Percentiles rank a stretch among this genome's conserved stretches.
phyloP scores from a whole-genome alignment of 2,797 vertebrate species.

The Atherinosoma microstoma region DNA sequence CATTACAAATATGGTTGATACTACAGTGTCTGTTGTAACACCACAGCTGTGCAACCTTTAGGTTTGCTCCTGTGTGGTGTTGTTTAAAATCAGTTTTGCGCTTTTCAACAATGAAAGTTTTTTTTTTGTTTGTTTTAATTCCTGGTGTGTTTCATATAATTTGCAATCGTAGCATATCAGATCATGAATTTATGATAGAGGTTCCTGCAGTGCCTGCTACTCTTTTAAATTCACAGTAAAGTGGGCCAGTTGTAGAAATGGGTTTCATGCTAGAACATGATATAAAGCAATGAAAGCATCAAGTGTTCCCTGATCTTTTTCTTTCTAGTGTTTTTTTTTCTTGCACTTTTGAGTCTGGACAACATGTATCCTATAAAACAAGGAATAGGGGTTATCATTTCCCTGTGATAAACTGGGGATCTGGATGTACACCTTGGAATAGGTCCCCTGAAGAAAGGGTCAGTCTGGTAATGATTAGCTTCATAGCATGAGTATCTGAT shows the following conservation, averaged over 20 bases:
- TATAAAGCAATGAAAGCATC: conserved; percentile 26
- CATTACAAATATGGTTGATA: conserved; percentile 1
- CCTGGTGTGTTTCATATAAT: neutral
- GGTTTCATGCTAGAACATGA: conserved; percentile 27
- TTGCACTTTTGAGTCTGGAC: neutral
- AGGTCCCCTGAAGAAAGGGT: no score
- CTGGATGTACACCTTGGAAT: no score
- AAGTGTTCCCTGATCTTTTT: conserved; percentile 12
- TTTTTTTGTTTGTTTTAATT: neutral
- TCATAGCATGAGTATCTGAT: no score
- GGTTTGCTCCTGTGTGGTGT: neutral
- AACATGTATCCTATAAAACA: neutral
- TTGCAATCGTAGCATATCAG: conserved; percentile 10
- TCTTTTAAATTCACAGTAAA: conserved; percentile 45
- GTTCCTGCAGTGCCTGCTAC: conserved; percentile 16
- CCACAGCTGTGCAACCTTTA: neutral
- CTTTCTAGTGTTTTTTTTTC: conserved; percentile 18
- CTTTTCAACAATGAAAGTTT: conserved; percentile 11
- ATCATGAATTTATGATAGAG: conserved; percentile 40
- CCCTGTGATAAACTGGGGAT: no score
- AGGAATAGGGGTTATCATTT: neutral
- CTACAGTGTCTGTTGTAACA: neutral
- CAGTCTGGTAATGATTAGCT: no score
- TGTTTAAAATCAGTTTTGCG: conserved; percentile 10
- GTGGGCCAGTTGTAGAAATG: conserved; percentile 55